phyloP scores from a whole-genome alignment of 2,888 invertebrate species.

The Dicycla oo region DNA sequence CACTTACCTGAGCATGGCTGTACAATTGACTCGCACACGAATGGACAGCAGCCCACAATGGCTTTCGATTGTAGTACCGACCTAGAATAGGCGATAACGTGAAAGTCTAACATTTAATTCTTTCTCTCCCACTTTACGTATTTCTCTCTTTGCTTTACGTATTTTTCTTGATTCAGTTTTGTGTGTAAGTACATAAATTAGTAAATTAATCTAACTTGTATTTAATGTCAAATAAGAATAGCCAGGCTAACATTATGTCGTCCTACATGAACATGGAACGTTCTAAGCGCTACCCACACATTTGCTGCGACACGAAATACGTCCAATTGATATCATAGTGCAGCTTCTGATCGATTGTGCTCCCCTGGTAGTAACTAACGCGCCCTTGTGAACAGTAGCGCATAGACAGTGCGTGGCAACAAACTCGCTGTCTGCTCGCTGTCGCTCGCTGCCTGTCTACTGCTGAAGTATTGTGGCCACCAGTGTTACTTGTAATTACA shows the following conservation, averaged over 20 bases:
- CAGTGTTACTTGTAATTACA: background rate
- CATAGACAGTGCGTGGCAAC: constrained; percentile 7
- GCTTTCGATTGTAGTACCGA: too few relatives aligned
- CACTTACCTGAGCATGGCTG: background rate
- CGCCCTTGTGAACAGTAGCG: constrained; percentile 3
- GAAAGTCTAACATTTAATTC: background rate
- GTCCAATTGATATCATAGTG: background rate
- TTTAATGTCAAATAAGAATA: background rate
- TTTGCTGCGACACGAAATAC: background rate
- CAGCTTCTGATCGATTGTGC: constrained; percentile 1
- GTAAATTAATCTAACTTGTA: background rate
- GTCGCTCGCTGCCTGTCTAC: too few relatives aligned
- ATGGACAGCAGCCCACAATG: background rate
- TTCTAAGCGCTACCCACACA: background rate
- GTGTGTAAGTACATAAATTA: background rate
- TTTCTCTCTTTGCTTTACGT: too few relatives aligned
- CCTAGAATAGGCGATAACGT: too few relatives aligned
- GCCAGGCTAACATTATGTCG: background rate
- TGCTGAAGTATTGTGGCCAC: background rate
- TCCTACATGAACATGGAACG: background rate
- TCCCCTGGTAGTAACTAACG: background rate
- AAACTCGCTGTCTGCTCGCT: background rate
- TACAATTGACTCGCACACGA: background rate
- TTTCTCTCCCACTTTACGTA: background rate
- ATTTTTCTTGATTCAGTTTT: background rate